These are phyloP conservation scores for Trichonephila clavata DNA, from an alignment of 1,140 invertebrate species.

Conservation along the genomic window DNA sequence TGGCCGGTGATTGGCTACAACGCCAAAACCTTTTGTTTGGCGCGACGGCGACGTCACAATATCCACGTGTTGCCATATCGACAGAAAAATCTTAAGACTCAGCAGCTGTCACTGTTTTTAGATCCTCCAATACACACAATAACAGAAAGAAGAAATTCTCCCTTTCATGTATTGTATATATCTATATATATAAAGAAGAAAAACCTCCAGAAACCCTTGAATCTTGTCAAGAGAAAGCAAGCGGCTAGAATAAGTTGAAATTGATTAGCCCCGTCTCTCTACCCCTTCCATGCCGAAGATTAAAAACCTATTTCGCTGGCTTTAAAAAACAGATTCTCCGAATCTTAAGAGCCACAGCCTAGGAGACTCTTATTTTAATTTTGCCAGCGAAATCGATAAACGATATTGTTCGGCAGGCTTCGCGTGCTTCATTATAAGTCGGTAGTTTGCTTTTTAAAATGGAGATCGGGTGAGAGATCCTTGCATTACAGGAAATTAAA, in stretches of 20 bases:
- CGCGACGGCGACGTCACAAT: slow-evolving; percentile 67
- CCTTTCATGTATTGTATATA: slow-evolving; percentile 46
- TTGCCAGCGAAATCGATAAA: slow-evolving; percentile 66
- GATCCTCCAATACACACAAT: slow-evolving; percentile 66
- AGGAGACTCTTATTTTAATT: slow-evolving; percentile 71
- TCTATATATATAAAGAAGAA: slow-evolving; percentile 9
- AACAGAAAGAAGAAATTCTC: slow-evolving; percentile 62
- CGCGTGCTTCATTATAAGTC: slow-evolving; percentile 66
- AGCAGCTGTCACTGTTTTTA: slow-evolving; percentile 75
- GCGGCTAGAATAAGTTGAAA: slow-evolving; percentile 66
- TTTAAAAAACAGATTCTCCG: slow-evolving; percentile 67
- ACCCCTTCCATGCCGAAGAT: slow-evolving; percentile 38
- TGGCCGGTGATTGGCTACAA: slow-evolving; percentile 64
- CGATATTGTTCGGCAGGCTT: slow-evolving; percentile 62
- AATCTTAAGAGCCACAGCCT: slow-evolving; percentile 47
- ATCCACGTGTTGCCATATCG: slow-evolving; percentile 76
- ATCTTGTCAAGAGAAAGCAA: slow-evolving; percentile 63
- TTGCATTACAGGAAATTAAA: slow-evolving; percentile 4
- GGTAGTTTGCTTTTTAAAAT: slow-evolving; percentile 65
- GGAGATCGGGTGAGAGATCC: slow-evolving; percentile 10
- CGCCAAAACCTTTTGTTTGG: slow-evolving; percentile 66
- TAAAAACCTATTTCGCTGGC: slow-evolving; percentile 72
- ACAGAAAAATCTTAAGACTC: slow-evolving; percentile 69
- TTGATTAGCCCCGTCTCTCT: slow-evolving; percentile 70
- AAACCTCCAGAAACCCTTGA: slow-evolving; percentile 62